phyloP scores from a whole-genome alignment of 2,113 vertebrate species.

The Acinonyx jubatus region DNA sequence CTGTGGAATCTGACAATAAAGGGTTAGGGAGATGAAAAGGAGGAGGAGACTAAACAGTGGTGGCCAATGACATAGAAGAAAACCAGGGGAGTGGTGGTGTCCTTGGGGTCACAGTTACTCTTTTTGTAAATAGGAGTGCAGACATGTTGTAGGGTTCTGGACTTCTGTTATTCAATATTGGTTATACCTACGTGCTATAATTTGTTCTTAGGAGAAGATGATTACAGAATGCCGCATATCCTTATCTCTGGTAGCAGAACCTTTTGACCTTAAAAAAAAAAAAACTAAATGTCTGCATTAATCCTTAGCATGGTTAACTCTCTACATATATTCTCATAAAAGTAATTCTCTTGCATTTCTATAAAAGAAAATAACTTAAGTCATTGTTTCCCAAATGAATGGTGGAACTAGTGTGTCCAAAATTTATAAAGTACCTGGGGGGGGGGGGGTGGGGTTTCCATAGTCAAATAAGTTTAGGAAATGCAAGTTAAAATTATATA shows the following conservation, averaged over 20 bases:
- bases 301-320: neutral
- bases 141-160: neutral
- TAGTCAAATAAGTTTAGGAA: constrained; percentile 39
- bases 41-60: neutral
- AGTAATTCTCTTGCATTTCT: neutral
- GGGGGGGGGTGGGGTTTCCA: neutral
- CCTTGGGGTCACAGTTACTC: neutral
- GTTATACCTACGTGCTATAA: neutral
- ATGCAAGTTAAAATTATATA: neutral
- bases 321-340: neutral
- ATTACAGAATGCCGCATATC: neutral
- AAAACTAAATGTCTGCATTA: constrained; percentile 13
- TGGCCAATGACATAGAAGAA: neutral
- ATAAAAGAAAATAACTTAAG: neutral
- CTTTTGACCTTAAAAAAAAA: neutral
- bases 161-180: neutral
- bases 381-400: neutral
- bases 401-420: neutral
- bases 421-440: neutral
- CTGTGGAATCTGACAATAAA: neutral
- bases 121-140: neutral
- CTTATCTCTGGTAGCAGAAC: neutral
- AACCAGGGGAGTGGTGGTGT: neutral
- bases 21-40: neutral
- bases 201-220: neutral